Percentiles rank a stretch among this genome's conserved stretches.
These are phyloP conservation scores for Bruchidius siliquastri DNA, from an alignment of 2,888 invertebrate species.

Conservation along the genomic window DNA sequence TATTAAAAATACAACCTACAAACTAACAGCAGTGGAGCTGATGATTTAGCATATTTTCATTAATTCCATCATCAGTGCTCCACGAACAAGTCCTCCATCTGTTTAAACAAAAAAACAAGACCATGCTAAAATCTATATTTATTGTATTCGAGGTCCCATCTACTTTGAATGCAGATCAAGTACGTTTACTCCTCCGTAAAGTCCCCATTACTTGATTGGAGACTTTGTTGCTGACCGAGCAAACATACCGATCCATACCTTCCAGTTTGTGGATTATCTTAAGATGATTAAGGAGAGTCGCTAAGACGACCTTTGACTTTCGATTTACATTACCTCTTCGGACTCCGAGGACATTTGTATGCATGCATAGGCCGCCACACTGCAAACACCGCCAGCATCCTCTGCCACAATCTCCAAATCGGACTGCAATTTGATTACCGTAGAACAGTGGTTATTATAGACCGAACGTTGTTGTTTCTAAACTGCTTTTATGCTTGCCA, in stretches of 20 bases:
- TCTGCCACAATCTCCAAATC: conserved; percentile 7
- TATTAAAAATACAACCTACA: too few species aligned
- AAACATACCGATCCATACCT: conserved; percentile 21
- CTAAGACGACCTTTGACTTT: conserved; percentile 28
- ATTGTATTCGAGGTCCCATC: background rate
- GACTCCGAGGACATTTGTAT: conserved; percentile 36
- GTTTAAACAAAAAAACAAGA: too few species aligned
- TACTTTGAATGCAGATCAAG: background rate
- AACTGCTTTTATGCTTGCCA: too few species aligned
- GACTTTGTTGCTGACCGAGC: background rate
- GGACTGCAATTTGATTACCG: background rate
- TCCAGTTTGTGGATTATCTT: conserved; percentile 32
- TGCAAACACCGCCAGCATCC: conserved; percentile 32
- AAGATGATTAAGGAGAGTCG: conserved; percentile 31
- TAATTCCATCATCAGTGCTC: too few species aligned
- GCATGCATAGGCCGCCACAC: conserved; percentile 40
- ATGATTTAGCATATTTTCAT: too few species aligned
- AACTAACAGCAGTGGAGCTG: too few species aligned
- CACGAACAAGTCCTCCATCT: too few species aligned
- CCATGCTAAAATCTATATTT: background rate
- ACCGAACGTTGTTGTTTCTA: background rate
- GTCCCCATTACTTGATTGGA: background rate
- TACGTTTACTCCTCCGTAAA: background rate
- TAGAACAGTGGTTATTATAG: conserved; percentile 1
- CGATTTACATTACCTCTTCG: conserved; percentile 37